Evolutionary conservation across 2,113 vertebrate species (phyloP), one percentile per base, ranked within the genome.

Genomic region (Dolichallabes microphthalmus): DNA sequence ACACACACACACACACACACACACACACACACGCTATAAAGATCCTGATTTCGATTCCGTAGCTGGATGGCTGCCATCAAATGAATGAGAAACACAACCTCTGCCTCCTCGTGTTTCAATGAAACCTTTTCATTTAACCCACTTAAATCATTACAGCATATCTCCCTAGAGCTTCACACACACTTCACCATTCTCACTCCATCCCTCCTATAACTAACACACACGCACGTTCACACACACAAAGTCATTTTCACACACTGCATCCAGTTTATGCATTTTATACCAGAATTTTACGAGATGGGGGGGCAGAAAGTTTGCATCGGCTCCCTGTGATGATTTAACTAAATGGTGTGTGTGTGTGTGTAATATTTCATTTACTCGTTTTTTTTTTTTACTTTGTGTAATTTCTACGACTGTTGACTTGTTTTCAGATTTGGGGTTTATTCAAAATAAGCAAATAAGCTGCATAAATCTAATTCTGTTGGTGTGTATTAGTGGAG

Each of bases 61-160:
- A 88, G 64, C 80, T 88, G 78, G 66, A 60, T 78, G 58, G 20
- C 22, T 87, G 83, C 75, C 85, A 85, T 76, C 58, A 64, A 52
- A 35, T 71, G 79, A 25, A 64, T 79, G 61, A 61, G 76, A 80
- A 50, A 83, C 80, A 83, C 83, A 79, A 75, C 73, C 73, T 76
- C 84, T 82, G 60, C 66, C 83, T 81, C 60, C 39, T 79, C 57
- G 80, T 77, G 66, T 83, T 81, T 86, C 81, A 76, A 84, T 73
- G 74, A 87, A 88, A 82, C 79, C 84, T 85, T 88, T 87, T 87
- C 76, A 88, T 90, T 85, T 74, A 88, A 89, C 81, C 78, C 52
- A 61, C 63, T 88, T 87, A 87, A 87, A 88, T 84, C 74, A 89
- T 89, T 88, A 90, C 66, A 76, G 79, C 74, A 68, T 61, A 27